A percentile compares a stretch with the other conserved stretches of the same genome.
Conservation (phyloP, 2,113 vertebrate genomes). For the Forbesichthys papilliferus region DNA sequence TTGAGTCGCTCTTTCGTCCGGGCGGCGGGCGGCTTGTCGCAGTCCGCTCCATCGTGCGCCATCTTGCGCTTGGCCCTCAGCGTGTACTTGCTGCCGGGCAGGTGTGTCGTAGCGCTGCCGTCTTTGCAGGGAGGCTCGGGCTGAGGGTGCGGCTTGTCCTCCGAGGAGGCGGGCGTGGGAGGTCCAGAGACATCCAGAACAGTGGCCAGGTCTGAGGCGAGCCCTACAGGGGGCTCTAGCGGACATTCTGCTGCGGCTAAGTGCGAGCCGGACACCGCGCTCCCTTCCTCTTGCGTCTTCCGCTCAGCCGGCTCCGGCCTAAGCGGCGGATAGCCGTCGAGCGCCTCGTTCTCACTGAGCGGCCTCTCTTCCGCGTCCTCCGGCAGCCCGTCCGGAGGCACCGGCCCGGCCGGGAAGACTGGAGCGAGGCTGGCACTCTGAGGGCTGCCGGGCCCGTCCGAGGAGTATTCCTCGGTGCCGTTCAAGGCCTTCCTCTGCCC, state of each 20-base stretch:
- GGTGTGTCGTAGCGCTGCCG: constrained; percentile 80
- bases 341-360: background rate
- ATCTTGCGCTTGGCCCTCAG: constrained; percentile 92
- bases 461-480: constrained; percentile 17
- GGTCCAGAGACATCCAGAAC: constrained; percentile 35
- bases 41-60: constrained; percentile 85
- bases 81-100: constrained; percentile 92
- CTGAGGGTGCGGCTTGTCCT: constrained; percentile 46
- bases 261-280: no score
- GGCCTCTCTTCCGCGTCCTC: constrained; percentile 13
- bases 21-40: constrained; percentile 79
- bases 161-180: constrained; percentile 38
- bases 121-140: constrained; percentile 68
- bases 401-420: constrained; percentile 23
- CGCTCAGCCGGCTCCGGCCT: constrained; percentile 10
- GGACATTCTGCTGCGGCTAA: background rate
- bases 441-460: constrained; percentile 34
- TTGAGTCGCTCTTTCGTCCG: constrained; percentile 67
- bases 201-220: constrained; percentile 22
- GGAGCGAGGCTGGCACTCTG: constrained; percentile 19
- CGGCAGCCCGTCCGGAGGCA: constrained; percentile 36
- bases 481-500: constrained; percentile 68
- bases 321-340: background rate
- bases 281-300: constrained; percentile 2
- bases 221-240: background rate